These are phyloP conservation scores for Axea sp. DNA, from an alignment of 2,888 invertebrate genomes.

Conservation along the genomic window DNA sequence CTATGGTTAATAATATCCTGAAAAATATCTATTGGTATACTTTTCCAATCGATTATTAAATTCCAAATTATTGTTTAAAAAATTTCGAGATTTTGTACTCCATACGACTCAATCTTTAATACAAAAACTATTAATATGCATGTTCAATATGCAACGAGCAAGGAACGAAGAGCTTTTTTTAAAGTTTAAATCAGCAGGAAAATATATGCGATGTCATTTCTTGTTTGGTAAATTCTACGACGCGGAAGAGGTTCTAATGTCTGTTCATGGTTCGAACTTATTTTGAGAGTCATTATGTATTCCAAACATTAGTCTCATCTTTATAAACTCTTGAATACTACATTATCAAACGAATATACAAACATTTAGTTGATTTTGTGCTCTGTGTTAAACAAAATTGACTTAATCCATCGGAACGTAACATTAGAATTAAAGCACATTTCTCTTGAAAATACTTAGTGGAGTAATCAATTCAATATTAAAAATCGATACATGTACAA, in stretches of 20 bases:
- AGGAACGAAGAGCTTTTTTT: no score
- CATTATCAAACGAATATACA: neutral
- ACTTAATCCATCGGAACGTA: no score
- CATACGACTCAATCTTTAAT: neutral
- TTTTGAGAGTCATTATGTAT: neutral
- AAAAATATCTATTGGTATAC: constrained; percentile 25
- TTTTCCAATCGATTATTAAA: constrained; percentile 45
- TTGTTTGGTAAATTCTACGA: no score
- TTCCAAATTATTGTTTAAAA: constrained; percentile 27
- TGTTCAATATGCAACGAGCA: no score
- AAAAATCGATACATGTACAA: no score
- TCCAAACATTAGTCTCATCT: neutral
- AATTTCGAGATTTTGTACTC: neutral
- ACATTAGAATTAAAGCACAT: no score
- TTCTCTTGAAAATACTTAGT: no score
- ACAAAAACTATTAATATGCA: constrained; percentile 1
- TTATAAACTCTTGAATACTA: neutral
- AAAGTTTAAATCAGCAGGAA: no score
- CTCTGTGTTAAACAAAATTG: no score
- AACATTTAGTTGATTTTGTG: neutral
- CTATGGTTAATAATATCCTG: constrained; percentile 46
- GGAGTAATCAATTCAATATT: no score
- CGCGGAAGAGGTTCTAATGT: no score
- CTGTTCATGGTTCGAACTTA: neutral
- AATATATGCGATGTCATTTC: no score